phyloP scores from a whole-genome alignment of 2,888 invertebrate species.

The Bombyx huttoni region DNA sequence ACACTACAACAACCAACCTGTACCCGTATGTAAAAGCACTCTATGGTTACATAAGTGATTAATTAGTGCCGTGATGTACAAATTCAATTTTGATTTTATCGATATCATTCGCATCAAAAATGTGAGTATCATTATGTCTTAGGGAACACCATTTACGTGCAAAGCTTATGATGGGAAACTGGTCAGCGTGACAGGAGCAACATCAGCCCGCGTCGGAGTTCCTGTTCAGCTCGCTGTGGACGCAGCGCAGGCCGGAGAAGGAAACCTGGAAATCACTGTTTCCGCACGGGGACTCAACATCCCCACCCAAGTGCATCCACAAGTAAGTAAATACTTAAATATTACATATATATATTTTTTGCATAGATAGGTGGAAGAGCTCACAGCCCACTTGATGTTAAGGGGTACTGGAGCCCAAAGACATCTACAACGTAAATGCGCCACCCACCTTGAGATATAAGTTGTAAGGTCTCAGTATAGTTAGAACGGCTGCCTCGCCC shows the following conservation, averaged over 20 bases:
- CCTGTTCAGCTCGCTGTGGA: constrained; percentile 96
- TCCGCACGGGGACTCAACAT: constrained; percentile 93
- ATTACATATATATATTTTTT: too few relatives aligned
- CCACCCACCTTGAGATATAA: too few relatives aligned
- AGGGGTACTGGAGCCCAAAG: too few relatives aligned
- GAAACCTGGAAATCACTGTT: constrained; percentile 96
- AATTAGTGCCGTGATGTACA: too few relatives aligned
- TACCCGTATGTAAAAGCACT: constrained; percentile 62
- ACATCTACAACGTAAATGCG: too few relatives aligned
- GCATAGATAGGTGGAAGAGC: too few relatives aligned
- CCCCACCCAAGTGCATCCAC: constrained; percentile 94
- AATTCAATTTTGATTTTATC: too few relatives aligned
- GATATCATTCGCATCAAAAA: neutral
- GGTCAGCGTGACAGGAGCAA: constrained; percentile 85
- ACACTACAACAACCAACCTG: constrained; percentile 90
- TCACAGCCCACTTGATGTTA: too few relatives aligned
- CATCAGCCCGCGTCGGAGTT: constrained; percentile 82
- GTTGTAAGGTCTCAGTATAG: too few relatives aligned
- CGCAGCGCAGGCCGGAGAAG: constrained; percentile 96
- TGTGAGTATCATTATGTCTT: constrained; percentile 10
- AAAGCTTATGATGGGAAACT: constrained; percentile 94
- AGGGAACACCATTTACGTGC: constrained; percentile 90
- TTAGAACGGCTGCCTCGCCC: too few relatives aligned
- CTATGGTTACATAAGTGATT: neutral
- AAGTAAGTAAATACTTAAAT: constrained; percentile 75